Conservation (phyloP, 2,797 vertebrate genomes). For the Falco rusticolus region DNA sequence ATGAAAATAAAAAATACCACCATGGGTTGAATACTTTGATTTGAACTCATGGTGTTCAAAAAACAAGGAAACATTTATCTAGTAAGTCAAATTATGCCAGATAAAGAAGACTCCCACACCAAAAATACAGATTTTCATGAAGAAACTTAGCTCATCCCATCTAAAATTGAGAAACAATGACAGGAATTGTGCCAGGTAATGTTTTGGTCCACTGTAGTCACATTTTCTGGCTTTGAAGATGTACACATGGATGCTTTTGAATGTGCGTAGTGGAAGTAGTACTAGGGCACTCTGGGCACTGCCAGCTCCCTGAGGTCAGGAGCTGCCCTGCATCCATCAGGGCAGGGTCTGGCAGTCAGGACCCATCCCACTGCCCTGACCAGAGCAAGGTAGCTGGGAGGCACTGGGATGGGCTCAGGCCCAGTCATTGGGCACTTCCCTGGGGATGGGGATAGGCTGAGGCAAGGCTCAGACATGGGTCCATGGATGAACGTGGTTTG, state of each 20-base stretch:
- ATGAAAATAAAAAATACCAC: not conserved
- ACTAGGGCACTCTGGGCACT: no score
- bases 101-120: not conserved
- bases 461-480: no score
- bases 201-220: not conserved
- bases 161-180: not conserved
- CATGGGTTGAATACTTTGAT: not conserved
- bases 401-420: no score
- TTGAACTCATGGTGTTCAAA: not conserved
- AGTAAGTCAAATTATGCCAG: not conserved
- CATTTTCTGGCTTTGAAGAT: not conserved
- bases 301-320: not conserved
- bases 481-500: rapidly evolving
- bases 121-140: not conserved
- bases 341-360: not conserved
- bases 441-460: rapidly evolving
- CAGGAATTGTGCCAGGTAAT: not conserved
- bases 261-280: not conserved
- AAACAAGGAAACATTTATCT: not conserved
- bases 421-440: rapidly evolving
- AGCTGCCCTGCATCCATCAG: rapidly evolving
- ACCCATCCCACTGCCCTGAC: no score
- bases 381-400: no score
- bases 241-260: not conserved
- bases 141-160: not conserved